phyloP scores from a whole-genome alignment of 2,888 invertebrate genomes.

The Epinotia demarniana region DNA sequence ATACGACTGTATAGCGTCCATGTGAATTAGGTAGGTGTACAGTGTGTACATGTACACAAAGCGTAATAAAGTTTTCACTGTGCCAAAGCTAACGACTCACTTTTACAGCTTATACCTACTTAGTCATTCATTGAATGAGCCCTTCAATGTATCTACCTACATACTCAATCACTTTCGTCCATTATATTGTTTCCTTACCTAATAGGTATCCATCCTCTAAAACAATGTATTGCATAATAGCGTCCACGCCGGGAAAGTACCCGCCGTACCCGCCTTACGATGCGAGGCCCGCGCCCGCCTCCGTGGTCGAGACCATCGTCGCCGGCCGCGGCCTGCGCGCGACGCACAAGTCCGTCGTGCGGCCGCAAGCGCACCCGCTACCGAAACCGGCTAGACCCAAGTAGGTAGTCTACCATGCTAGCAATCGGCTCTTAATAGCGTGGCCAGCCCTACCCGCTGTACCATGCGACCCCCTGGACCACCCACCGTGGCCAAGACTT shows the following conservation, averaged over 20 bases:
- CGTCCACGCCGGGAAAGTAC: slow-evolving; percentile 51
- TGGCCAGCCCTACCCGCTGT: slow-evolving; percentile 62
- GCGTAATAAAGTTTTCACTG: too few relatives aligned
- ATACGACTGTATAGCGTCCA: too few relatives aligned
- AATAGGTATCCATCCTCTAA: not conserved
- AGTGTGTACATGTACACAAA: too few relatives aligned
- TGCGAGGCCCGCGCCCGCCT: slow-evolving; percentile 63
- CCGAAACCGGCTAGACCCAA: slow-evolving; percentile 73
- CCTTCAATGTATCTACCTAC: too few relatives aligned
- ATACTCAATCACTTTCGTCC: not conserved
- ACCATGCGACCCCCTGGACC: slow-evolving; percentile 61
- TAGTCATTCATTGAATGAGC: too few relatives aligned
- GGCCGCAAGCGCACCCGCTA: slow-evolving; percentile 58
- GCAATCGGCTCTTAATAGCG: too few relatives aligned
- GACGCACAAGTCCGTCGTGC: slow-evolving; percentile 62
- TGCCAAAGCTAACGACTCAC: too few relatives aligned
- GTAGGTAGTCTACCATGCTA: slow-evolving; percentile 52
- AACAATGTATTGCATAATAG: slow-evolving; percentile 27
- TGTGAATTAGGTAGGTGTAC: too few relatives aligned
- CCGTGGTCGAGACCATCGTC: slow-evolving; percentile 72
- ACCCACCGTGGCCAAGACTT: slow-evolving; percentile 72
- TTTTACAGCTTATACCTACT: too few relatives aligned
- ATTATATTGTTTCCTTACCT: not conserved
- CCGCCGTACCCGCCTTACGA: slow-evolving; percentile 74
- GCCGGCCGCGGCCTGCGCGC: slow-evolving; percentile 69